Evolutionary conservation across 2,888 invertebrate species (phyloP), one percentile per base, ranked within the genome.

Genomic region (Xylophagus ater): DNA sequence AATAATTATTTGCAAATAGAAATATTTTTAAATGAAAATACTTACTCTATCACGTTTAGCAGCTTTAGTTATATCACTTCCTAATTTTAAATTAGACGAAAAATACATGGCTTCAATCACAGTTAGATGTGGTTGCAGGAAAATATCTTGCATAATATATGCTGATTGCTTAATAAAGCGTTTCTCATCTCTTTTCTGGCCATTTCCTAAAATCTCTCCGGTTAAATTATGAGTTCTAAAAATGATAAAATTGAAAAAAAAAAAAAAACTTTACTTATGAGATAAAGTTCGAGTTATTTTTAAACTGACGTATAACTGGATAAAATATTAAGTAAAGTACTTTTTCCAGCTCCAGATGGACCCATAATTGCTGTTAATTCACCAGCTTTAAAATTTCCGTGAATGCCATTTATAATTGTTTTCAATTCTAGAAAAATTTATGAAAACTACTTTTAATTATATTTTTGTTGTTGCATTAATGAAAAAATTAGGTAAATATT

Each of bases 291-390:
- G n/a, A n/a, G n/a, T n/a, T n/a, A n/a, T n/a, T n/a, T n/a, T n/a
- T n/a, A n/a, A n/a, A 71, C 76, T 76, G 72, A 89, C 89, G 78
- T 84, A 66, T 87, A 90, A 51, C 90, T 89, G 23, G 90, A 81
- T 47, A 92, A 68, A 53, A 92, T 81, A 62, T 90, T 86, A 74
- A 92, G 79, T 43, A 92, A 73, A 3, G 85, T 81, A 46, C 85
- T 84, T 67, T 92, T 92, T 40, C 90, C 86, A 8, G 84, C 85
- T 10, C 92, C 92, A 0, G 88, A 84, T 32, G 88, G 89, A 18
- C 92, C 92, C 73, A 92, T 81, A 52, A 92, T 82, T 37, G 87
- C 89, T 6, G 78, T 81, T 47, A 85, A 64, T 58, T 85, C 81
- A 2, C 84, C 83, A 0, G 79, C 74, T 47, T 71, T 71, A 63